phyloP scores from a whole-genome alignment of 2,888 invertebrate species.

The Agrilus cyanescens region DNA sequence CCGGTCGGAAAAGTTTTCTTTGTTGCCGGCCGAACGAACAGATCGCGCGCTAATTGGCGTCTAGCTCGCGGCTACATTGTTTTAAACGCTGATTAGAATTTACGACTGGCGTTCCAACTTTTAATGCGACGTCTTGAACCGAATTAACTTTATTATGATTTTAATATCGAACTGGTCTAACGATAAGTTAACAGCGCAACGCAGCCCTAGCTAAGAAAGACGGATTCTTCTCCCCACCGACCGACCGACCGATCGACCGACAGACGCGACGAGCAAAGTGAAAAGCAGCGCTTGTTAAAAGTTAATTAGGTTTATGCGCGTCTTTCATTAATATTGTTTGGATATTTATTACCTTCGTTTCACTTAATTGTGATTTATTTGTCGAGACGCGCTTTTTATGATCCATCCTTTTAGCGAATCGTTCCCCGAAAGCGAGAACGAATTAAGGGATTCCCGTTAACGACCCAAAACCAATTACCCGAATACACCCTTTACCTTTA shows the following conservation, averaged over 20 bases:
- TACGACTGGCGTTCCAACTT: slow-evolving; percentile 23
- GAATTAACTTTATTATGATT: slow-evolving; percentile 28
- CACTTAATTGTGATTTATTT: slow-evolving; percentile 9
- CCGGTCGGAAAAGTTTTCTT: slow-evolving; percentile 12
- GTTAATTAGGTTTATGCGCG: slow-evolving; percentile 14
- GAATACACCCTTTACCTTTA: no score
- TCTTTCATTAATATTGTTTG: slow-evolving; percentile 3
- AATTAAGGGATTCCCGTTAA: no score
- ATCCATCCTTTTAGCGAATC: no score
- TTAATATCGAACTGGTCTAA: slow-evolving; percentile 16
- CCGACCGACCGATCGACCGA: no score
- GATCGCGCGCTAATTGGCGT: slow-evolving; percentile 27
- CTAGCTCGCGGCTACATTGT: slow-evolving; percentile 21
- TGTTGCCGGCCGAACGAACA: slow-evolving; percentile 18
- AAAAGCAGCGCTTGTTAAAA: slow-evolving; percentile 2
- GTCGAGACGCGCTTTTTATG: no score
- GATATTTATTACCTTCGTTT: slow-evolving; percentile 3
- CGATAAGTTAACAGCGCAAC: slow-evolving; percentile 4
- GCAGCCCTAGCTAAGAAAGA: no score
- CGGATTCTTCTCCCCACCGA: no score
- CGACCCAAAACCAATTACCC: no score
- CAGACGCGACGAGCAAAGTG: background rate
- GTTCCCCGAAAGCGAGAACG: no score
- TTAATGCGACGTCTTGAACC: slow-evolving; percentile 25
- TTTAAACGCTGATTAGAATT: slow-evolving; percentile 26